Evolutionary conservation across 2,888 invertebrate genomes (phyloP), one percentile per base, ranked within the genome.

Genomic region (Diarsia rubi): DNA sequence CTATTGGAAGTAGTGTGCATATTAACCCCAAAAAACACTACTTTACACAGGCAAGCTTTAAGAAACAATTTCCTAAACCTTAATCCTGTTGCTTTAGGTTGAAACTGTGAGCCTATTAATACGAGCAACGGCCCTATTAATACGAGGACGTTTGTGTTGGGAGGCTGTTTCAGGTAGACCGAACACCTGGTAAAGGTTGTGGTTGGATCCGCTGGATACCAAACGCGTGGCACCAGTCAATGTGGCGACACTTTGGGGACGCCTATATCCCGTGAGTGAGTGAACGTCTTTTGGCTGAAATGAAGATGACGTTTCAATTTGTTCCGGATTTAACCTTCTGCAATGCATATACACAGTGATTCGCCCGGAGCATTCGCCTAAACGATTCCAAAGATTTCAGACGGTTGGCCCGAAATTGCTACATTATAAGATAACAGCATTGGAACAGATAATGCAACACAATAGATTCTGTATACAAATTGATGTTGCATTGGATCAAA

Each of bases 311-410:
- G 14, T 54, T 24, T 54, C 2, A 54, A 2, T 54, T 54, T 24
- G 24, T 54, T 19, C 4, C 14, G 8, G 3, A 69, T 45, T 31
- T 37, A 11, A 42, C 12, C 69, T 86, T 82, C 70, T 88, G 72
- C 1, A 3, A n/a, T 47, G 4, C 0, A 4, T 11, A 12, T 79
- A 31, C 19, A 37, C n/a, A 21, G 6, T 42, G 54, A 60, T 27
- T 57, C 66, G 79, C 83, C 81, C 49, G 74, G 52, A 83, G 85
- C 85, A 81, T 70, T 79, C 74, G 64, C 81, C 80, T 86, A 87
- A 87, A 87, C 84, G 89, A 89, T 89, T 84, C 69, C 80, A 88
- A 86, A 82, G 83, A 85, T 88, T 88, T 87, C 78, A 71, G 82
- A 62, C 80, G 78, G 84, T 73, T 85, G 83, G 72, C 74, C 76